Evolutionary conservation across 1,140 invertebrate genomes (phyloP).

Genomic region (Zaprionus davidi): DNA sequence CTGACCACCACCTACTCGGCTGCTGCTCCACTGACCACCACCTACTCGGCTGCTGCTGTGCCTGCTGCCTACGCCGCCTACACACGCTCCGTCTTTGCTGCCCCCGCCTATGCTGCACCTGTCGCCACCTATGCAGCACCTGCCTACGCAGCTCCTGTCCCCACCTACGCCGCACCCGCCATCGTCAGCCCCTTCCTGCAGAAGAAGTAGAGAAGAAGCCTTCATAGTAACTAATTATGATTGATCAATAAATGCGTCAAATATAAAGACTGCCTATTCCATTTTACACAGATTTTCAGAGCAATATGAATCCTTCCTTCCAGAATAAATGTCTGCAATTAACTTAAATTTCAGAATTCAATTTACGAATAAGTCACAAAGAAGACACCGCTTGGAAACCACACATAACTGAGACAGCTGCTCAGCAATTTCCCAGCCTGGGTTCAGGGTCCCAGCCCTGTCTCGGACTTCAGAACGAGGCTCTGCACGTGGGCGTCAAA

Average conservation of each 20-base stretch:
- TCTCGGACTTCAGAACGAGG: slow-evolving; percentile 5
- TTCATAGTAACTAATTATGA: background rate
- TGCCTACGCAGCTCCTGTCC: slow-evolving; percentile 22
- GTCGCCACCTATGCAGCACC: slow-evolving; percentile 32
- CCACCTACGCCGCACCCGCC: slow-evolving; percentile 29
- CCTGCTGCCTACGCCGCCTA: slow-evolving; percentile 30
- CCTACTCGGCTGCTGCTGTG: slow-evolving; percentile 23
- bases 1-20: slow-evolving; percentile 27
- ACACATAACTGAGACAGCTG: background rate
- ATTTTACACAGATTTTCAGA: background rate
- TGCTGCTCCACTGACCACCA: slow-evolving; percentile 5
- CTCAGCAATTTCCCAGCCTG: background rate
- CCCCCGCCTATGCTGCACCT: slow-evolving; percentile 25
- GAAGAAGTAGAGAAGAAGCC: slow-evolving; percentile 31
- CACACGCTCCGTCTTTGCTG: slow-evolving; percentile 20
- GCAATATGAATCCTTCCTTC: too few relatives aligned
- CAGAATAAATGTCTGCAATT: background rate
- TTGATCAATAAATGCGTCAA: background rate
- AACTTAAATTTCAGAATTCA: slow-evolving; percentile 6
- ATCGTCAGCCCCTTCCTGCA: slow-evolving; percentile 39
- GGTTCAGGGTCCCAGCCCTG: background rate
- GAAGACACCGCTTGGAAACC: background rate
- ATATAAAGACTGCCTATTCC: background rate
- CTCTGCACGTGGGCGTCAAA: slow-evolving; percentile 63
- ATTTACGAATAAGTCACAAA: background rate